Evolutionary conservation across 1,140 invertebrate genomes (phyloP).

Genomic region (Drosophila watanabei): DNA sequence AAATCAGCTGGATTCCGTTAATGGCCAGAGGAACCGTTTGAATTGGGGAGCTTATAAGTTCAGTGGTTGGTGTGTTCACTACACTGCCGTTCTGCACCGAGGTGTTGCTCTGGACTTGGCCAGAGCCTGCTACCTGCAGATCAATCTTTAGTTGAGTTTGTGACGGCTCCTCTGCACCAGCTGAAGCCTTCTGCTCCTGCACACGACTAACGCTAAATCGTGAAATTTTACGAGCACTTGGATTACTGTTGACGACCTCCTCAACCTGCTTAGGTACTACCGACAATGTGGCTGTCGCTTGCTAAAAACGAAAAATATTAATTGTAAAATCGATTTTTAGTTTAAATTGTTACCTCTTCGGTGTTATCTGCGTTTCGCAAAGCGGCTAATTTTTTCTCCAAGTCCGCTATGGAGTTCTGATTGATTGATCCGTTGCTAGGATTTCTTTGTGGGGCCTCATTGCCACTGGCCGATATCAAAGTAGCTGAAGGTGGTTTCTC

Average conservation of each 20-base stretch:
- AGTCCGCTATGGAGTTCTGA: constrained; percentile 79
- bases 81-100: constrained; percentile 64
- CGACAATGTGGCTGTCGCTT: constrained; percentile 24
- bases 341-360: constrained; percentile 53
- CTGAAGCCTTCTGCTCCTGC: constrained; percentile 69
- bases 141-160: constrained; percentile 74
- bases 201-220: constrained; percentile 84
- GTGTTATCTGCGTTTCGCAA: constrained; percentile 72
- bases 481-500: constrained; percentile 60
- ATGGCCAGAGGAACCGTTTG: constrained; percentile 69
- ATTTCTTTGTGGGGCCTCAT: constrained; percentile 42
- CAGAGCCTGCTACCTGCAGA: constrained; percentile 53
- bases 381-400: constrained; percentile 82
- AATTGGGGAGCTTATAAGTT: constrained; percentile 68
- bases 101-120: constrained; percentile 39
- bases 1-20: constrained; percentile 70
- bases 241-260: constrained; percentile 28
- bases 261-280: constrained; percentile 50
- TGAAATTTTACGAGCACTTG: constrained; percentile 76
- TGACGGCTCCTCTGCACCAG: constrained; percentile 48
- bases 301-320: constrained; percentile 12
- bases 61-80: constrained; percentile 76
- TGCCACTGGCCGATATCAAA: constrained; percentile 25
- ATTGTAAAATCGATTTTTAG: background rate
- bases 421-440: constrained; percentile 69